These are phyloP conservation scores for Eupithecia pulchellata DNA, from an alignment of 2,888 invertebrate species.

Conservation along the genomic window DNA sequence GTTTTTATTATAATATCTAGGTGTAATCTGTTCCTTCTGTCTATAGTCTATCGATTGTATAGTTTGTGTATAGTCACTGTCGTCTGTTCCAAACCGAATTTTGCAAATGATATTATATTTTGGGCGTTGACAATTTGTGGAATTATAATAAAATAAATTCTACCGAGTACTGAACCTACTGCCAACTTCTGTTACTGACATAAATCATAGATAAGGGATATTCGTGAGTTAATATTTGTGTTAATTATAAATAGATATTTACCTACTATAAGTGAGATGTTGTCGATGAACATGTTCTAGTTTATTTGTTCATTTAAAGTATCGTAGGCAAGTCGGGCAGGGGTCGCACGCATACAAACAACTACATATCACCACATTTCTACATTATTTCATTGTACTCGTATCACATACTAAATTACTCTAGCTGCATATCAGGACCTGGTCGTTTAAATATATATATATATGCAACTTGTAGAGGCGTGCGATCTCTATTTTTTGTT, in stretches of 20 bases:
- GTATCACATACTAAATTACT: constrained; percentile 50
- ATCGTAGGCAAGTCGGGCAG: constrained; percentile 73
- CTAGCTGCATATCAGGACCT: constrained; percentile 69
- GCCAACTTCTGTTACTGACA: constrained; percentile 77
- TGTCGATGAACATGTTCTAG: constrained; percentile 77
- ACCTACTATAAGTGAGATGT: constrained; percentile 72
- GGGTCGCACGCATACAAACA: constrained; percentile 59
- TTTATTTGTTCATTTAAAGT: constrained; percentile 81
- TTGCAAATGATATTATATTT: constrained; percentile 73
- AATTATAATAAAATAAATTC: constrained; percentile 58
- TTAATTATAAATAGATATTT: constrained; percentile 79
- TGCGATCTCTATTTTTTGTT: constrained; percentile 80
- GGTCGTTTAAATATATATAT: constrained; percentile 51
- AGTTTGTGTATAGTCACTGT: constrained; percentile 47
- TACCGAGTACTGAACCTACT: constrained; percentile 78
- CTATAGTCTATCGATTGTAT: constrained; percentile 50
- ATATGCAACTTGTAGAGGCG: too few relatives aligned
- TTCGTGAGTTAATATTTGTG: constrained; percentile 75
- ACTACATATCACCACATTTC: constrained; percentile 67
- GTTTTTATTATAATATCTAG: constrained; percentile 56
- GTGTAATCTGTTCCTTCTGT: constrained; percentile 61
- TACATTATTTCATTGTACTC: constrained; percentile 49
- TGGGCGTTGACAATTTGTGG: constrained; percentile 62
- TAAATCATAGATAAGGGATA: constrained; percentile 69
- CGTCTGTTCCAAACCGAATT: constrained; percentile 68